Evolutionary conservation across 2,797 vertebrate genomes (phyloP).

Genomic region (Acanthurus tractus): DNA sequence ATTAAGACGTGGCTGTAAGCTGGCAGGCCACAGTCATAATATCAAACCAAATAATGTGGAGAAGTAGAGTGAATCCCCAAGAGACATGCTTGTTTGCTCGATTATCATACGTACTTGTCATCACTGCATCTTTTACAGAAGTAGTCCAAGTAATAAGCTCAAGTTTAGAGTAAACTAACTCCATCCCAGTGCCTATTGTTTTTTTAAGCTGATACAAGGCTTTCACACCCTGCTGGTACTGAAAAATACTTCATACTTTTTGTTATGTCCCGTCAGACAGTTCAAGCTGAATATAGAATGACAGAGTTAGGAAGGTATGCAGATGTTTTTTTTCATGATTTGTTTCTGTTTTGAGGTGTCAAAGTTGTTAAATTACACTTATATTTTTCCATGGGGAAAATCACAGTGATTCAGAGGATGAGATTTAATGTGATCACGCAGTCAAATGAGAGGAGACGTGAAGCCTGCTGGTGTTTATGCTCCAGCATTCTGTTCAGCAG

Average conservation of each 20-base stretch:
- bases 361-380: not conserved
- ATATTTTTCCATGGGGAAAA: not conserved
- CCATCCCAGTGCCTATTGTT: not conserved
- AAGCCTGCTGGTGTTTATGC: conserved; percentile 39
- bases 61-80: conserved; percentile 41
- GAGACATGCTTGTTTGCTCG: conserved; percentile 43
- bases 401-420: conserved; percentile 24
- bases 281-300: conserved; percentile 15
- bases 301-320: not conserved
- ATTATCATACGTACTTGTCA: conserved; percentile 51
- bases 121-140: conserved; percentile 21
- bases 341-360: not conserved
- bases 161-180: conserved; percentile 23
- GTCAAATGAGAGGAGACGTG: conserved; percentile 40
- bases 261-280: conserved; percentile 8
- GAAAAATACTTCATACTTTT: not conserved
- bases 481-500: conserved; percentile 38
- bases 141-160: conserved; percentile 6
- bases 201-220: not conserved
- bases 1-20: conserved; percentile 65
- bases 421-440: conserved; percentile 7
- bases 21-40: conserved; percentile 54
- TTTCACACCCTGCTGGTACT: conserved; percentile 10
- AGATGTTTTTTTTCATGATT: conserved; percentile 27
- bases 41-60: conserved; percentile 56